Conservation (phyloP, 1,140 invertebrate species). For the Habropoda laboriosa region DNA sequence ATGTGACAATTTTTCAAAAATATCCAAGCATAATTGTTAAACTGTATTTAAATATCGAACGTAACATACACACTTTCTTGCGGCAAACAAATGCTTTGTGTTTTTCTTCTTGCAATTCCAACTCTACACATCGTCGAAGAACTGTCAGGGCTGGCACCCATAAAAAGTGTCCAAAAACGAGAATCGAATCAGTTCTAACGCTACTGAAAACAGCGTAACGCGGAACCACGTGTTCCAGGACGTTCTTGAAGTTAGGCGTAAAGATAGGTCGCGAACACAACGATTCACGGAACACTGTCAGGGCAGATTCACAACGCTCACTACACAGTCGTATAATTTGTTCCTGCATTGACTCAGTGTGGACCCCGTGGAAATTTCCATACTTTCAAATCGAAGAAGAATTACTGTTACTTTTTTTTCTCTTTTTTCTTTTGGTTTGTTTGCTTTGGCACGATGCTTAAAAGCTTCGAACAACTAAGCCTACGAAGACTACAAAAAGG, state of each 20-base stretch:
- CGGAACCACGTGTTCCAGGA: slow-evolving; percentile 16
- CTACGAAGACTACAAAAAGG: background rate
- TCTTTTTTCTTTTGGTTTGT: background rate
- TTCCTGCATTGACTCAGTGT: slow-evolving; percentile 13
- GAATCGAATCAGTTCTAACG: background rate
- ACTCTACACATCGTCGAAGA: background rate
- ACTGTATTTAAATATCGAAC: background rate
- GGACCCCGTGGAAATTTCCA: slow-evolving; percentile 29
- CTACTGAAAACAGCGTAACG: background rate
- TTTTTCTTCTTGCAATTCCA: background rate
- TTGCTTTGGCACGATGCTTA: slow-evolving; percentile 31
- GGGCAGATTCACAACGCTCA: background rate
- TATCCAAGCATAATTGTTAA: background rate
- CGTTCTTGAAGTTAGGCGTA: slow-evolving; percentile 28
- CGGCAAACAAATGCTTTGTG: background rate
- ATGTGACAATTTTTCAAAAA: background rate
- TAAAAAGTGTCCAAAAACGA: slow-evolving; percentile 25
- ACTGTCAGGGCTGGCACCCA: background rate
- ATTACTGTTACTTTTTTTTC: background rate
- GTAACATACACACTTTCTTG: slow-evolving; percentile 1
- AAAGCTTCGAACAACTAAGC: slow-evolving; percentile 11
- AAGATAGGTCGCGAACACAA: slow-evolving; percentile 1
- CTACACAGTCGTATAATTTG: background rate
- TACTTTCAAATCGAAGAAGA: slow-evolving; percentile 41
- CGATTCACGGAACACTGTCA: slow-evolving; percentile 4